Percentiles rank a stretch among this genome's conserved stretches.
phyloP scores from a whole-genome alignment of 1,140 invertebrate genomes.

The Brachionus sp. region DNA sequence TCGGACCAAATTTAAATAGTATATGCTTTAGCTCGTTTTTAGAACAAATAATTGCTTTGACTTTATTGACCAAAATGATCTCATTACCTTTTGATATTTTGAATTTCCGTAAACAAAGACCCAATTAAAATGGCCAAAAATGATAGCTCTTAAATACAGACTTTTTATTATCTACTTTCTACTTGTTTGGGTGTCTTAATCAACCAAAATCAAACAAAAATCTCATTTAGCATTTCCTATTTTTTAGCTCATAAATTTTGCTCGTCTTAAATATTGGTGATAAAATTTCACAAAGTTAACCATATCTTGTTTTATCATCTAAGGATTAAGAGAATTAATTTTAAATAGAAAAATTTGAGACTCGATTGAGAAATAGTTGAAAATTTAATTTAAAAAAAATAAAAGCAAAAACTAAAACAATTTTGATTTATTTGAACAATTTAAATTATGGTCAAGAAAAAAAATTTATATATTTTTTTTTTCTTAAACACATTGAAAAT shows the following conservation, averaged over 20 bases:
- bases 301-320: background rate
- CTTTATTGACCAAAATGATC: constrained; percentile 8
- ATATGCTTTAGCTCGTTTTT: background rate
- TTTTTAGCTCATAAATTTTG: background rate
- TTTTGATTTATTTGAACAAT: background rate
- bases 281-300: background rate
- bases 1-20: background rate
- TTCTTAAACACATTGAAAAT: background rate
- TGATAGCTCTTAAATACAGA: background rate
- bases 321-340: background rate
- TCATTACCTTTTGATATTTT: background rate
- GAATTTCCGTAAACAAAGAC: background rate
- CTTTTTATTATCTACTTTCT: background rate
- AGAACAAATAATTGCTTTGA: background rate
- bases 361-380: background rate
- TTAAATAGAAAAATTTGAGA: background rate
- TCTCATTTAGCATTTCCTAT: background rate
- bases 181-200: background rate
- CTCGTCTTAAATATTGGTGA: background rate
- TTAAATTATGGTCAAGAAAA: background rate
- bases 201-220: background rate
- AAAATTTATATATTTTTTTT: background rate
- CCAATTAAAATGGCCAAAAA: background rate
- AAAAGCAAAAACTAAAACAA: background rate
- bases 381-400: background rate